Evolutionary conservation across 2,797 vertebrate genomes (phyloP), one percentile per base, ranked within the genome.

Genomic region (Hippocampus kuda): DNA sequence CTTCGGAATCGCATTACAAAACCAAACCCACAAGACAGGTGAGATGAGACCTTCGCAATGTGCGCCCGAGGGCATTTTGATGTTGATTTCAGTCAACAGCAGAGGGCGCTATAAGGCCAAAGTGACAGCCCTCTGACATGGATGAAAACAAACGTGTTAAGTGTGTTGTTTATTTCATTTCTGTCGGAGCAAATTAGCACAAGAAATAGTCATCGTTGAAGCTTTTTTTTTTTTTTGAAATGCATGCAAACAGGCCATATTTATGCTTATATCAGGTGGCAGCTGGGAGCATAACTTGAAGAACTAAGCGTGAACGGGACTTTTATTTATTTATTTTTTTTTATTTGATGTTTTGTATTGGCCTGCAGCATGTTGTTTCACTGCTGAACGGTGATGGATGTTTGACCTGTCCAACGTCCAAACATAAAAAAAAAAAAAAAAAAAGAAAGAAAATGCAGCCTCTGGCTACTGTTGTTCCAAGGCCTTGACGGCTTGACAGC

Each of bases 341-440:
- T 4, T 26, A 65, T 56, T 0, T 24, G 7, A 24, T 38, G 44
- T 71, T 62, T 72, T 68, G 5, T 57, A 41, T 64, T 68, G 24
- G 54, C 54, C 12, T 2, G 65, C 1, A 65, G 64, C 77, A 70
- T 69, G 74, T 73, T 73, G 16, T 75, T 73, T 64, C 53, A 66
- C 10, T 69, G 76, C 56, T 70, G 16, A 30, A 66, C 66, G 34
- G 16, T 75, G 78, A 77, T 68, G 75, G 74, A 83, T 72, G 78
- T 74, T n/a, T 75, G 79, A 85, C 83, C 78, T 72, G 67, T 48
- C 12, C 41, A 24, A 64, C 22, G 2, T 41, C 18, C 66, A 75
- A 65, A 76, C 68, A 69, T 72, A 44, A 22, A 48, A 24, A 76
- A 68, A 69, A 72, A 44, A 22, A 48, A 24, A 48, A 9, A 54